Base-by-base conservation (phyloP, 2,888 invertebrate genomes). In the Phragmatobia fuliginosa region DNA sequence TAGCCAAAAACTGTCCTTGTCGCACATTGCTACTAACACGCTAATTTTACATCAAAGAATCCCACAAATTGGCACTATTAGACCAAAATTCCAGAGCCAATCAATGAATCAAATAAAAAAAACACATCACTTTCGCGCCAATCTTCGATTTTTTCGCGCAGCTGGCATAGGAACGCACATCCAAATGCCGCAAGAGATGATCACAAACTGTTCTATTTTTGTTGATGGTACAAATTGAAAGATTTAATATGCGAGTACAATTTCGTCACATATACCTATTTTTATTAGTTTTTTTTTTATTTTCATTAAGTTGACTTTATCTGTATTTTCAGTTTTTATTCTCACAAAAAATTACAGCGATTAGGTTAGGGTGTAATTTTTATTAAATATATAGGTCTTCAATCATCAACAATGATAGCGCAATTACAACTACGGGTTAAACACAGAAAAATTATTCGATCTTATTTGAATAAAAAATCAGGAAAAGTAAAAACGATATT, bases 161-260 rank as follows among this genome's bases (percentile, higher is more conserved):
- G n/a, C 83, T 82, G 83, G 82, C 83, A 83, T 83, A 81, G 33
- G 36, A 28, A 64, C 83, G 79, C 82, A 85, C 92, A 91, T 90
- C 91, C 79, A 79, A 78, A 76, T 86, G 82, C 85, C 84, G 73
- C 86, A 86, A 80, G 83, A 79, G 88, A 84, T 87, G 85, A 85
- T 85, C 87, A 85, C 88, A 88, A 85, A 93, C 94, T 94, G 90
- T 86, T 92, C 93, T 94, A 94, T 93, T 93, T 93, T 87, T 84
- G 87, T 85, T 81, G 75, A 78, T 83, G 79, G 81, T 80, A 83
- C 79, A 87, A 90, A 89, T 85, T 83, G 88, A 90, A 89, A 90
- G 82, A 73, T 74, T 78, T 78, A 74, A 60, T 56, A 70, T 32
- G 68, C 67, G 62, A 69, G 64, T 73, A 52, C 70, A 75, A 73